phyloP scores from a whole-genome alignment of 37 sponge, comb jelly and placozoan species.

The Tethya wilhelma region DNA sequence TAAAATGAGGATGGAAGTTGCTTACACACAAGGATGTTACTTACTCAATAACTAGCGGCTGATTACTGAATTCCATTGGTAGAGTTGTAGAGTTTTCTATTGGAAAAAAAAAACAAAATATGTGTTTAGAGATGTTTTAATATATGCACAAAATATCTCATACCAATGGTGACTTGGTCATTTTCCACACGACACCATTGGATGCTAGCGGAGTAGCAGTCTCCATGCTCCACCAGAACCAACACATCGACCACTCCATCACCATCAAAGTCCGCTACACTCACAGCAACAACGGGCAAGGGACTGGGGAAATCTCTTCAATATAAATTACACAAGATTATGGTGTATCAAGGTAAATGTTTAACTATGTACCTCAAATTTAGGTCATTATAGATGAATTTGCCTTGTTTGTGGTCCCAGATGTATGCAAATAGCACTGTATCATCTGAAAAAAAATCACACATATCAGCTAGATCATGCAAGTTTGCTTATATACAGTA shows the following conservation, averaged over 20 bases:
- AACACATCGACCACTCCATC: slow-evolving; percentile 50
- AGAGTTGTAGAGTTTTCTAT: neutral
- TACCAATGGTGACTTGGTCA: neutral
- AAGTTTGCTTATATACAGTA: neutral
- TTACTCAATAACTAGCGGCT: too few relatives aligned
- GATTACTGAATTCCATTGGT: too few relatives aligned
- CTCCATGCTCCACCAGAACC: neutral
- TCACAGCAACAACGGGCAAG: neutral
- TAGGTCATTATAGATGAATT: neutral
- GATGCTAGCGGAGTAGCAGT: slow-evolving; percentile 16
- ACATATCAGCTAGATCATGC: neutral
- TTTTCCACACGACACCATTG: slow-evolving; percentile 7
- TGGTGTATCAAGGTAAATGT: neutral
- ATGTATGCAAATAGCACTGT: neutral
- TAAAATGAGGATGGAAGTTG: too few relatives aligned
- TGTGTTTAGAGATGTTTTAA: neutral
- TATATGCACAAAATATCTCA: neutral
- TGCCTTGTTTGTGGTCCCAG: neutral
- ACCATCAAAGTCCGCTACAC: slow-evolving; percentile 43
- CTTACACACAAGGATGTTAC: too few relatives aligned
- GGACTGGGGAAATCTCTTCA: slow-evolving; percentile 30
- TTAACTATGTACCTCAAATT: neutral
- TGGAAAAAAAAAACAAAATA: neutral
- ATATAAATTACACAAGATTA: neutral
- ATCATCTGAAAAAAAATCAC: neutral